A percentile compares a stretch with the other conserved stretches of the same genome.
phyloP scores from a whole-genome alignment of 2,888 invertebrate species.

The Brenthis daphne region DNA sequence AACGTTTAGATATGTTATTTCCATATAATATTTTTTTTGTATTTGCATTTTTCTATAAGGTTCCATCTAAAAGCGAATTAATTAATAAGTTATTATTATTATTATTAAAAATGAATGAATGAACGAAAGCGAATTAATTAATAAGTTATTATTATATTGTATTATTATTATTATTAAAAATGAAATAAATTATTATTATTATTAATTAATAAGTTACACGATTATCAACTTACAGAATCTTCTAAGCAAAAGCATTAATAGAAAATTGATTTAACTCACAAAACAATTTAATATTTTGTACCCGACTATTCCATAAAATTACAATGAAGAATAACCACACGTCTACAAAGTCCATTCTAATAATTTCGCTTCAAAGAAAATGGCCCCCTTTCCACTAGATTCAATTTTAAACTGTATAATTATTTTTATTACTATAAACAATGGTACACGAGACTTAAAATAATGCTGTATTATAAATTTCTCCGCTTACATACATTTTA shows the following conservation, averaged over 20 bases:
- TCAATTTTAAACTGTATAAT: conserved; percentile 40
- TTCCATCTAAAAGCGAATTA: too few species aligned
- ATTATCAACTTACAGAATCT: conserved; percentile 4
- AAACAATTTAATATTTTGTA: conserved; percentile 15
- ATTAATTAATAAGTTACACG: neutral
- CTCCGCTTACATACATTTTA: conserved; percentile 23
- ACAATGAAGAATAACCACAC: conserved; percentile 26
- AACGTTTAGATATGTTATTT: too few species aligned
- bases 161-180: too few species aligned
- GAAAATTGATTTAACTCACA: conserved; percentile 22
- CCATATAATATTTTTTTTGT: too few species aligned
- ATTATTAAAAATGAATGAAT: too few species aligned
- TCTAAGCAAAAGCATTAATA: neutral
- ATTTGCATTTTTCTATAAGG: too few species aligned
- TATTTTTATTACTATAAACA: conserved; percentile 37
- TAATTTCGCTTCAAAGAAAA: conserved; percentile 33
- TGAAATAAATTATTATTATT: too few species aligned
- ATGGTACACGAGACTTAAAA: conserved; percentile 29
- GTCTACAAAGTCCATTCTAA: conserved; percentile 25
- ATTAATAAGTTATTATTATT: too few species aligned
- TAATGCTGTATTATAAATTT: conserved; percentile 30
- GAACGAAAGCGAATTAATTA: too few species aligned
- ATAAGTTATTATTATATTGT: too few species aligned
- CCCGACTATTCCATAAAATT: conserved; percentile 26
- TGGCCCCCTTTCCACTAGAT: conserved; percentile 38